A percentile compares a stretch with the other conserved stretches of the same genome.
Conservation (phyloP, 2,888 invertebrate species). For the Chorisops tibialis region DNA sequence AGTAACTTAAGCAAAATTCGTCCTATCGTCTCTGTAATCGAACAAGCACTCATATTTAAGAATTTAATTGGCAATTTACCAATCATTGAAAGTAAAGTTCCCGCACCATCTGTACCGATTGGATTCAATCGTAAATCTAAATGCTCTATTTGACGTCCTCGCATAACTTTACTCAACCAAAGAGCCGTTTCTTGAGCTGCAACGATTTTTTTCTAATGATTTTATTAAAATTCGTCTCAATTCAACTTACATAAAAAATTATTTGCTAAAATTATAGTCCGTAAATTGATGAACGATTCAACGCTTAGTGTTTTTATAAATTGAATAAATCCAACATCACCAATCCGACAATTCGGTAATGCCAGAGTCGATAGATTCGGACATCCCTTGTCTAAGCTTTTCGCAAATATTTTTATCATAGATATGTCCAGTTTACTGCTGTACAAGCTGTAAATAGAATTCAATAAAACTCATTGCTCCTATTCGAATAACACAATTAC, state of each 20-base stretch:
- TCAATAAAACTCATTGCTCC: no score
- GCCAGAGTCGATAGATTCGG: constrained; percentile 43
- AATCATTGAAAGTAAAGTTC: constrained; percentile 44
- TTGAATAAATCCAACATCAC: constrained; percentile 46
- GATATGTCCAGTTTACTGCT: constrained; percentile 47
- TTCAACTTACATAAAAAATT: constrained; percentile 45
- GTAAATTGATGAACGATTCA: constrained; percentile 46
- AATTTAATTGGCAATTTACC: constrained; percentile 41
- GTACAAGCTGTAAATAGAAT: constrained; percentile 40
- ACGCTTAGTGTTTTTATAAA: constrained; percentile 44
- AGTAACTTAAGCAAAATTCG: constrained; percentile 46
- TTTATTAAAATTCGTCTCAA: background rate
- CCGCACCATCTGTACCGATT: constrained; percentile 49
- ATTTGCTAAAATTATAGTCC: constrained; percentile 45
- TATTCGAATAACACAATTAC: no score
- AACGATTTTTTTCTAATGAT: background rate
- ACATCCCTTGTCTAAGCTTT: constrained; percentile 48
- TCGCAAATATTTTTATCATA: constrained; percentile 45
- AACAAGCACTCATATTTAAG: constrained; percentile 46
- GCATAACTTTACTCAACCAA: constrained; percentile 42
- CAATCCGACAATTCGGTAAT: constrained; percentile 45
- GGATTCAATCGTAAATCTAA: constrained; percentile 48
- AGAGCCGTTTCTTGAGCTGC: constrained; percentile 48
- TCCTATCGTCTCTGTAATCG: constrained; percentile 42
- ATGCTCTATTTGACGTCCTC: constrained; percentile 40